Evolutionary conservation across 2,888 invertebrate species (phyloP), one percentile per base, ranked within the genome.

Genomic region (Escarpia spicata): DNA sequence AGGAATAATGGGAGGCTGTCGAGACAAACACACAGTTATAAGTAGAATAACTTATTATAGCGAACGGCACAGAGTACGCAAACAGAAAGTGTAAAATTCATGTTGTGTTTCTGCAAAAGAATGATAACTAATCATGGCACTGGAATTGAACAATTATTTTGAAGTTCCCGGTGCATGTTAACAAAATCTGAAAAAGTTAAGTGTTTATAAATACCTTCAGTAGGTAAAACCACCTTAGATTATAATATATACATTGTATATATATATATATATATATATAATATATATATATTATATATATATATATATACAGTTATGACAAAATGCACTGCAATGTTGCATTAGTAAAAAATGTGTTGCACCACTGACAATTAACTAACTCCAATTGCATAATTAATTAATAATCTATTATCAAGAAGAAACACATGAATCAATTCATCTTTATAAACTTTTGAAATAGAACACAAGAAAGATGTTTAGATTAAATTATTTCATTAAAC

Each of bases 1-100:
- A 37, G 94, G 94, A 31, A 93, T 90, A 45, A 94, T 93, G 52
- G 94, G 94, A n/a, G 94, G 94, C 94, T 94, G 93, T 15, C n/a
- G 6, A 91, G n/a, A 91, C 10, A 90, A 91, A 31, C 91, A n/a
- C 31, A n/a, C 75, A 6, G n/a, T n/a, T 43, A 89, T 37, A 43
- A 15, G 10, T 9, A 15, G 9, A 15, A 52, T 15, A 52, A 52
- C 9, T 52, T 9, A 12, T 52, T 52, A 9, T 52, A 52, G 52
- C 52, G 52, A 9, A 52, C 15, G 15, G 2, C 0, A 9, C 37
- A 31, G n/a, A 92, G 26, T 43, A 92, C 43, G 8, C 58, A 44
- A 92, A 58, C 31, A 58, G 52, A 92, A 92, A 9, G 52, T 52
- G 52, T 52, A 52, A 52, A 52, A 52, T 52, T 9, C 52, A 9